These are phyloP conservation scores for Alligator mississippiensis DNA, from an alignment of 2,113 vertebrate genomes.

Conservation along the genomic window DNA sequence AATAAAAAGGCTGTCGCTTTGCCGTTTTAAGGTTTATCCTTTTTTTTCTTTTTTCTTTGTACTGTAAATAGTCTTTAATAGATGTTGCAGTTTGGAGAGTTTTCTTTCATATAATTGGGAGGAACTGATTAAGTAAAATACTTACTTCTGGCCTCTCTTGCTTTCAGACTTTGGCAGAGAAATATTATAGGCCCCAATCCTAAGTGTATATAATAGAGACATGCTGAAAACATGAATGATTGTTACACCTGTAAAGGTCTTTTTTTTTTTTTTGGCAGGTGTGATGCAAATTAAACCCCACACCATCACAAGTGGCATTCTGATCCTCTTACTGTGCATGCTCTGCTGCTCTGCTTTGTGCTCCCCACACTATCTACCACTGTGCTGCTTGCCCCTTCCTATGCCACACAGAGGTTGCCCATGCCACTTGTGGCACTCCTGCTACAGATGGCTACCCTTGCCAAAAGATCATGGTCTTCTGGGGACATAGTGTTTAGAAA, in stretches of 20 bases:
- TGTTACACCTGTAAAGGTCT: not conserved
- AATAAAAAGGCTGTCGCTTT: not conserved
- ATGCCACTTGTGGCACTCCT: not conserved
- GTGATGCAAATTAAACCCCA: not conserved
- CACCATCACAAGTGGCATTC: too few relatives aligned
- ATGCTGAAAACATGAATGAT: too few relatives aligned
- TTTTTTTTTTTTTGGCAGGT: not conserved
- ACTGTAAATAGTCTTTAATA: not conserved
- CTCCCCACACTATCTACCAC: too few relatives aligned
- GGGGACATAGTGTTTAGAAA: not conserved
- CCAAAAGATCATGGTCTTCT: not conserved
- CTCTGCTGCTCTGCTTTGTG: too few relatives aligned
- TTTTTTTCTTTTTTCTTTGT: not conserved
- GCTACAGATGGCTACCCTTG: not conserved
- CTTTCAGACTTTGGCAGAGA: not conserved
- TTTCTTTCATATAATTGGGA: not conserved
- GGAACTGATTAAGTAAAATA: too few relatives aligned
- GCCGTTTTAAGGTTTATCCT: not conserved
- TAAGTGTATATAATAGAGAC: not conserved
- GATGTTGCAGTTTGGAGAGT: not conserved
- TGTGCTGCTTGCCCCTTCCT: too few relatives aligned
- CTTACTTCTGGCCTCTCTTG: not conserved
- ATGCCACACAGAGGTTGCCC: too few relatives aligned
- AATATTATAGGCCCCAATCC: fast-evolving
- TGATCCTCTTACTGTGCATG: too few relatives aligned